phyloP scores from a whole-genome alignment of 2,113 vertebrate species.

The Phainopepla nitens region DNA sequence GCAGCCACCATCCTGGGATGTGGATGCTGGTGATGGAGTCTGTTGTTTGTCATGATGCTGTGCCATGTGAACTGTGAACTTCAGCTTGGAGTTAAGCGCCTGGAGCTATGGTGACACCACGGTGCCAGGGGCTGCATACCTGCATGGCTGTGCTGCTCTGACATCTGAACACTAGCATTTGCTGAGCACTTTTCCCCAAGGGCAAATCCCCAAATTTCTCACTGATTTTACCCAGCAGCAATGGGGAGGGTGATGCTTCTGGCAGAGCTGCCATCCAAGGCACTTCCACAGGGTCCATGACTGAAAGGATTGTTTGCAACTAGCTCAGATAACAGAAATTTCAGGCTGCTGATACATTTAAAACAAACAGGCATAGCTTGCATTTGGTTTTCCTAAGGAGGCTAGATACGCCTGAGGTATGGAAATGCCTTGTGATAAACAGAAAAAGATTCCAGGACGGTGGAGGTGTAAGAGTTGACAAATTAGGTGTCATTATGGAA shows the following conservation, averaged over 20 bases:
- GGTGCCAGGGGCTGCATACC: accelerated
- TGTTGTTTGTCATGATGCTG: not conserved
- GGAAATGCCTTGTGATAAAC: slow-evolving; percentile 15
- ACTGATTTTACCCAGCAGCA: not conserved
- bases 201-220: not conserved
- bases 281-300: accelerated
- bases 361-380: not conserved
- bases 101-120: not conserved
- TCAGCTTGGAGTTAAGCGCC: not conserved
- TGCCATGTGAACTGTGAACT: accelerated
- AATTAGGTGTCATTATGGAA: not conserved
- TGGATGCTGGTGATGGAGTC: not conserved
- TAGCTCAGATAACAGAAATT: not conserved
- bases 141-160: not conserved
- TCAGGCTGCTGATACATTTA: not conserved
- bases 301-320: not conserved
- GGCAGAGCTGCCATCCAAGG: not conserved
- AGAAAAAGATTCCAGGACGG: slow-evolving; percentile 5
- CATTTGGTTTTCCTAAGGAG: not conserved
- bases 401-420: not conserved
- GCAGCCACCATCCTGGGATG: not conserved
- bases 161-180: accelerated
- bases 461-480: not conserved
- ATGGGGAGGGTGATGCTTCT: not conserved
- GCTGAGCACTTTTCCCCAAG: no score